Evolutionary conservation across 2,113 vertebrate genomes (phyloP).

Genomic region (Chionodraco myersi): DNA sequence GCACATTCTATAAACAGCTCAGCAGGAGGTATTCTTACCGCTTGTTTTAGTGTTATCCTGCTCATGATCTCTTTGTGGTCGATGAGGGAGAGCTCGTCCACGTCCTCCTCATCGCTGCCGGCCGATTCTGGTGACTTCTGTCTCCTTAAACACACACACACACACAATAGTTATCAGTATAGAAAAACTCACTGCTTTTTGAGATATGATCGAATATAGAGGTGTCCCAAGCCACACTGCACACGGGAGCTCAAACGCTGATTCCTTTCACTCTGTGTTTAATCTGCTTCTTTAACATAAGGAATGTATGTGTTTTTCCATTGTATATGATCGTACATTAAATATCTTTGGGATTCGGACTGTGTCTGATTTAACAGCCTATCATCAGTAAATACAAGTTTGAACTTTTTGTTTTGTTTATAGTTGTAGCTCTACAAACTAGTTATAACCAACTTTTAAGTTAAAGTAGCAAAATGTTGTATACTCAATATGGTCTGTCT

Average conservation of each 20-base stretch:
- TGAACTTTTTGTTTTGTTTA: no score
- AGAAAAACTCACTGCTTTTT: not conserved
- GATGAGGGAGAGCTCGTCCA: slow-evolving; percentile 94
- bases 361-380: not conserved
- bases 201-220: not conserved
- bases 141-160: slow-evolving; percentile 72
- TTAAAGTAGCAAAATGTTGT: no score
- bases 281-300: not conserved
- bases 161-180: not conserved
- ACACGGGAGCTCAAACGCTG: not conserved
- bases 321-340: not conserved
- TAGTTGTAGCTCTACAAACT: not conserved
- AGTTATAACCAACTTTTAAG: not conserved
- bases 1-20: slow-evolving; percentile 8
- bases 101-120: slow-evolving; percentile 87
- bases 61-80: slow-evolving; percentile 97
- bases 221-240: not conserved
- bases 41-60: slow-evolving; percentile 94
- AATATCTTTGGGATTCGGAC: not conserved
- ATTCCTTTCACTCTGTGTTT: no score
- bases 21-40: slow-evolving; percentile 80
- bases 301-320: not conserved
- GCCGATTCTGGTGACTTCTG: slow-evolving; percentile 86
- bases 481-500: no score
- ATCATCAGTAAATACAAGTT: not conserved